Percentiles rank a stretch among this genome's conserved stretches.
These are phyloP conservation scores for Melanaphis sacchari DNA, from an alignment of 1,140 invertebrate species.

Conservation along the genomic window DNA sequence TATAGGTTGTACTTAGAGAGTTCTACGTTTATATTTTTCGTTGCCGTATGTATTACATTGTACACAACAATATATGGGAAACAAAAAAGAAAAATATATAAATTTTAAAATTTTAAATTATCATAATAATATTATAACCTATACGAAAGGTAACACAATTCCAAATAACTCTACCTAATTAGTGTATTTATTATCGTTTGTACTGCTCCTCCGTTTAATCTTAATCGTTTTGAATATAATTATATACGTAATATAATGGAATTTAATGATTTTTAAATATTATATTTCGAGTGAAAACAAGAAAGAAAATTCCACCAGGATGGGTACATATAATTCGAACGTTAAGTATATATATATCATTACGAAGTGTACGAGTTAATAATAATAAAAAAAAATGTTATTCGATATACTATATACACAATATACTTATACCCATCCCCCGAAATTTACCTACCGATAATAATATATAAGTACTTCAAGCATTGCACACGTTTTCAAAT, in stretches of 20 bases:
- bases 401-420: not conserved
- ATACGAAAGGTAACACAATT: conserved; percentile 28
- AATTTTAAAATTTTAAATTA: not conserved
- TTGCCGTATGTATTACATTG: not conserved
- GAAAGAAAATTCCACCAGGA: conserved; percentile 36
- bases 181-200: not conserved
- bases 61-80: not conserved
- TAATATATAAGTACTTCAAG: conserved; percentile 33
- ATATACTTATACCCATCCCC: conserved; percentile 21
- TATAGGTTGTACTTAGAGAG: not conserved
- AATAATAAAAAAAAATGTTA: not conserved
- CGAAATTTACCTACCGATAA: conserved; percentile 28
- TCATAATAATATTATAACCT: conserved; percentile 35
- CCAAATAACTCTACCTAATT: conserved; percentile 4
- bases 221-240: not conserved
- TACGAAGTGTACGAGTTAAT: not conserved
- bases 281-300: conserved; percentile 15
- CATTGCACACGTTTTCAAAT: conserved; percentile 19
- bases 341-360: conserved; percentile 7
- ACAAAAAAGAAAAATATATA: not conserved
- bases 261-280: not conserved
- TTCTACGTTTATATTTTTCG: conserved; percentile 25
- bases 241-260: not conserved
- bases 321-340: not conserved
- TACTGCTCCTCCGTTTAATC: not conserved